A percentile compares a stretch with the other conserved stretches of the same genome.
These are phyloP conservation scores for Drosophila maculinotata DNA, from an alignment of 2,888 invertebrate species.

Conservation along the genomic window DNA sequence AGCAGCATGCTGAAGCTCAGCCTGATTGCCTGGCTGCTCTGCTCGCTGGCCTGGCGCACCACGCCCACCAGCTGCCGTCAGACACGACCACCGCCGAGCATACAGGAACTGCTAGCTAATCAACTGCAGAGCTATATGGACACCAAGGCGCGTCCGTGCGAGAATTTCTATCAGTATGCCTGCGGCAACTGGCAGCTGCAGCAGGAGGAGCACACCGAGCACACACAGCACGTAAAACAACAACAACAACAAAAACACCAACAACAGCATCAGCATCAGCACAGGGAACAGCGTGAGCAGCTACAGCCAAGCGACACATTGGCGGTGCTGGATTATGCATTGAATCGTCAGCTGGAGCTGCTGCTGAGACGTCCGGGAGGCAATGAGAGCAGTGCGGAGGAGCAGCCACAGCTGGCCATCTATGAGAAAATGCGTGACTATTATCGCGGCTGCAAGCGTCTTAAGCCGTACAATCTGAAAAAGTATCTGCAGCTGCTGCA, in stretches of 20 bases:
- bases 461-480: constrained; percentile 80
- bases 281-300: constrained; percentile 19
- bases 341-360: constrained; percentile 79
- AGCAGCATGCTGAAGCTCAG: constrained; percentile 77
- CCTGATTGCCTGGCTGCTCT: constrained; percentile 66
- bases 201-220: constrained; percentile 52
- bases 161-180: constrained; percentile 83
- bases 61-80: constrained; percentile 80
- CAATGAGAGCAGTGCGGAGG: constrained; percentile 45
- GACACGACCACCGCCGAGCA: constrained; percentile 61
- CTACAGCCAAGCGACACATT: constrained; percentile 79
- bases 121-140: constrained; percentile 82
- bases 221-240: constrained; percentile 6
- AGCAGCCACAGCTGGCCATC: constrained; percentile 26
- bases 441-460: constrained; percentile 81
- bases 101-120: constrained; percentile 76
- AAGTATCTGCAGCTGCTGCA: constrained; percentile 77
- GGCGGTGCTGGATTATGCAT: constrained; percentile 72
- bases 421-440: constrained; percentile 74
- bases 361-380: constrained; percentile 56
- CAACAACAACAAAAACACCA: constrained; percentile 11
- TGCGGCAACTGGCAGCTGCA: constrained; percentile 83
- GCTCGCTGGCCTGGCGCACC: constrained; percentile 80
- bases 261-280: neutral
- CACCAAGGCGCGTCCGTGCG: constrained; percentile 78